phyloP scores from a whole-genome alignment of 1,140 invertebrate genomes.

The Theocolax elegans region DNA sequence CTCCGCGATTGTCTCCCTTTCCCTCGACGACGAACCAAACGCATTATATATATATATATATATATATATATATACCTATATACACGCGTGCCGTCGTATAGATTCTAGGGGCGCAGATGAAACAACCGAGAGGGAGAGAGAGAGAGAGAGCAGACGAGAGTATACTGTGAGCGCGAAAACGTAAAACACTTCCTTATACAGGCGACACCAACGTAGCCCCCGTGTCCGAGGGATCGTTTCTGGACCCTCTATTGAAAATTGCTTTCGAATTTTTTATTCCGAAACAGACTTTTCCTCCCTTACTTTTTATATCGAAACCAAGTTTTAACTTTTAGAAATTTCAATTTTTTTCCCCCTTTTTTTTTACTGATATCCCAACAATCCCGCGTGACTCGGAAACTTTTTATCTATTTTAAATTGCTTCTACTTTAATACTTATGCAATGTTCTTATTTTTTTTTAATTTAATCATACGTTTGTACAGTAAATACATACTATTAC shows the following conservation, averaged over 20 bases:
- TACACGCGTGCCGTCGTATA: neutral
- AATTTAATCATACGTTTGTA: too few species aligned
- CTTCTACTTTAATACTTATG: too few species aligned
- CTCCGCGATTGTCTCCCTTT: constrained; percentile 23
- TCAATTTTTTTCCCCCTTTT: constrained; percentile 19
- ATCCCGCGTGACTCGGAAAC: too few species aligned
- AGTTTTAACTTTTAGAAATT: too few species aligned
- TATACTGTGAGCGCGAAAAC: constrained; percentile 17
- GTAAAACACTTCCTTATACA: constrained; percentile 34
- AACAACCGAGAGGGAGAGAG: neutral
- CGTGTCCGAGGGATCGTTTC: constrained; percentile 26
- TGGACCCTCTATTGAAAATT: constrained; percentile 25
- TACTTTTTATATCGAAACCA: too few species aligned
- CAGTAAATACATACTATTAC: too few species aligned
- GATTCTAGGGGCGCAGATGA: constrained; percentile 7
- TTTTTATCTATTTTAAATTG: too few species aligned
- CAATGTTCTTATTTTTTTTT: too few species aligned
- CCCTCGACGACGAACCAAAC: neutral
- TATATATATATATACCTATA: neutral
- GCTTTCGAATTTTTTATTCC: constrained; percentile 25
- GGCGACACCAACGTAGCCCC: constrained; percentile 6
- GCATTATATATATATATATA: neutral
- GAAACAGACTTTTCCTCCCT: neutral
- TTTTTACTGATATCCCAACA: too few species aligned
- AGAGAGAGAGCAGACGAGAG: neutral